These are phyloP conservation scores for Noctuana brunneofusca DNA, from an alignment of 2,888 invertebrate genomes.

Conservation along the genomic window DNA sequence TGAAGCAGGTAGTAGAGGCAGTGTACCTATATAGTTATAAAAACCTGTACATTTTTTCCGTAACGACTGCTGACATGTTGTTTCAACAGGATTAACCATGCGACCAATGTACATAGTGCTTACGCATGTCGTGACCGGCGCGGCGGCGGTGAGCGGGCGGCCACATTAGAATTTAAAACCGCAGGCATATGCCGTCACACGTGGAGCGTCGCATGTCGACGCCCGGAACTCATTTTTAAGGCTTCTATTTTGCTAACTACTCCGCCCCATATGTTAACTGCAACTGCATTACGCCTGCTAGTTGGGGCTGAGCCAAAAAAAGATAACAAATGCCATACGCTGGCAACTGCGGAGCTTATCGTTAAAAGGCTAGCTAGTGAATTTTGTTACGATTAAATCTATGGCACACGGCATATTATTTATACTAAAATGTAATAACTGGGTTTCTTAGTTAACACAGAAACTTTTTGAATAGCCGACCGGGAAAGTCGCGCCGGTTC, in stretches of 20 bases:
- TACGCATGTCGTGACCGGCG: slow-evolving; percentile 26
- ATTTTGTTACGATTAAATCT: slow-evolving; percentile 4
- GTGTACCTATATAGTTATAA: neutral
- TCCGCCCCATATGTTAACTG: slow-evolving; percentile 28
- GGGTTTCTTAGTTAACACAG: too few relatives aligned
- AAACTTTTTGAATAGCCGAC: too few relatives aligned
- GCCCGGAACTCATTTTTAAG: slow-evolving; percentile 45
- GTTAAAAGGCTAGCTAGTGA: neutral
- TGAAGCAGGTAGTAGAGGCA: too few relatives aligned
- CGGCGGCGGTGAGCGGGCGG: slow-evolving; percentile 5
- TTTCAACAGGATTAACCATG: slow-evolving; percentile 16
- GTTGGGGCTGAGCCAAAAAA: slow-evolving; percentile 23
- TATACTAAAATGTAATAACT: too few relatives aligned
- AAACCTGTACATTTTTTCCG: neutral
- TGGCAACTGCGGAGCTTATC: slow-evolving; percentile 10
- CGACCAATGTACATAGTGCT: slow-evolving; percentile 12
- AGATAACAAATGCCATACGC: slow-evolving; percentile 13
- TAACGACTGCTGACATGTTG: slow-evolving; percentile 6
- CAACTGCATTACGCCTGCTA: slow-evolving; percentile 27
- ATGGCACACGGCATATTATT: too few relatives aligned
- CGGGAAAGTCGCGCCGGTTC: neutral
- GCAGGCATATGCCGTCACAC: slow-evolving; percentile 33
- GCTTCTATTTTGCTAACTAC: slow-evolving; percentile 45
- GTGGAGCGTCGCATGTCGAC: slow-evolving; percentile 27
- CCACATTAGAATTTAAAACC: slow-evolving; percentile 29